These are phyloP conservation scores for Cyanistes caeruleus DNA, from an alignment of 2,113 vertebrate species.

Conservation along the genomic window DNA sequence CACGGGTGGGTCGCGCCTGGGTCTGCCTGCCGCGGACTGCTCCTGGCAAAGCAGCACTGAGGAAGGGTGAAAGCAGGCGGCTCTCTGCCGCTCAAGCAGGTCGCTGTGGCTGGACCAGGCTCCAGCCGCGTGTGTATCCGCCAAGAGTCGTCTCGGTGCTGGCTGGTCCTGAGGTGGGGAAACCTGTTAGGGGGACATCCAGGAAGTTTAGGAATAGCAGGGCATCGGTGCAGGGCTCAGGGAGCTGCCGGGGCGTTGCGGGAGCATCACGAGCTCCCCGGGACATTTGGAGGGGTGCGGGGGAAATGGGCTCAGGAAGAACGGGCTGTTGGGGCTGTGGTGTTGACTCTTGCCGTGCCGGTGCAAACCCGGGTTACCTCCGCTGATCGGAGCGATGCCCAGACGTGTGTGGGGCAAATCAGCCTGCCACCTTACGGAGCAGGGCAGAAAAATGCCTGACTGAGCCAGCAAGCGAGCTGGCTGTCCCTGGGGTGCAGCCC, in stretches of 20 bases:
- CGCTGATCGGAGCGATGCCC: neutral
- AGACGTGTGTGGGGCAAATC: neutral
- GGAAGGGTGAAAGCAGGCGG: neutral
- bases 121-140: neutral
- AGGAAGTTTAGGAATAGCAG: neutral
- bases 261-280: neutral
- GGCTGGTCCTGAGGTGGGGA: neutral
- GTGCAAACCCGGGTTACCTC: neutral
- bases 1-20: neutral
- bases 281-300: neutral
- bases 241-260: neutral
- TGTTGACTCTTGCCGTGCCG: neutral
- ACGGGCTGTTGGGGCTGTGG: neutral
- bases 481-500: neutral
- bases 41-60: neutral
- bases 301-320: neutral
- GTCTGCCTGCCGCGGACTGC: fast-evolving
- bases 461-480: neutral
- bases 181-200: neutral
- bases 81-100: neutral
- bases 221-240: neutral
- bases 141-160: neutral
- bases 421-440: neutral
- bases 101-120: neutral
- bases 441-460: neutral